Conservation (phyloP, 2,888 invertebrate species). For the Tiliacea aurago region DNA sequence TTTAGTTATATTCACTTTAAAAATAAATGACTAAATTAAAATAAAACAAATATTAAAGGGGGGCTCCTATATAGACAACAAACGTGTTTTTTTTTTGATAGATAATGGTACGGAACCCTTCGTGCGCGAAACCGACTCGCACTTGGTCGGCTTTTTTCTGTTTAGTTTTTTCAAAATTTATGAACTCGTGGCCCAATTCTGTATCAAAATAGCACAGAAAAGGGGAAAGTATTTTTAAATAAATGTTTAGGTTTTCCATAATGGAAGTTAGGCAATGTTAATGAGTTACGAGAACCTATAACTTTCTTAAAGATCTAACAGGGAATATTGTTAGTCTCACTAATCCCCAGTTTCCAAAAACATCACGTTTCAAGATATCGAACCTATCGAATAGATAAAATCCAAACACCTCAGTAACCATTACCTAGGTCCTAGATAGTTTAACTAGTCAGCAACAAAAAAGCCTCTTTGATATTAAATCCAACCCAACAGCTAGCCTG, state of each 20-base stretch:
- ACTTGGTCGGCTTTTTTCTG: no score
- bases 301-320: neutral
- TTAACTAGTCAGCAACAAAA: neutral
- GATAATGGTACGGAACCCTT: no score
- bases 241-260: no score
- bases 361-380: neutral
- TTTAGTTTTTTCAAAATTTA: no score
- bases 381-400: neutral
- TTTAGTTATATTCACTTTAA: no score
- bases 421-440: neutral
- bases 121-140: no score
- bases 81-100: no score
- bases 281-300: no score
- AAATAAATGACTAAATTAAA: no score
- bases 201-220: neutral
- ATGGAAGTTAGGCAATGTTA: neutral
- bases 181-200: neutral
- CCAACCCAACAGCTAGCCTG: neutral
- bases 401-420: neutral
- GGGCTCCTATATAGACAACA: no score
- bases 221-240: neutral
- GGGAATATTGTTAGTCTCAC: neutral
- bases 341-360: neutral
- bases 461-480: neutral
- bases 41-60: no score